These are phyloP conservation scores for Lathronympha strigana DNA, from an alignment of 2,888 invertebrate species.

Conservation along the genomic window DNA sequence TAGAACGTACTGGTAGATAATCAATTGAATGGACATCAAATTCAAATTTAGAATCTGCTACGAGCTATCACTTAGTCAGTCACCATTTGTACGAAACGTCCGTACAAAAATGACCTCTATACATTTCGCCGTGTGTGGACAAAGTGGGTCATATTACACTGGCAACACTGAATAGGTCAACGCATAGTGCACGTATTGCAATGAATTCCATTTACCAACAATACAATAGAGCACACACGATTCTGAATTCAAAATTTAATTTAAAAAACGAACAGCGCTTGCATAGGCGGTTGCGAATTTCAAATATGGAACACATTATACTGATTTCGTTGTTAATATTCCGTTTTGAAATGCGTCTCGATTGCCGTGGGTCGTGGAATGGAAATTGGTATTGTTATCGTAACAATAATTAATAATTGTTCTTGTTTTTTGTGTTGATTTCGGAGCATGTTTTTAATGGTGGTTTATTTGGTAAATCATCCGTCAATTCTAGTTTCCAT, in stretches of 20 bases:
- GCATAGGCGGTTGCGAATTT: slow-evolving; percentile 66
- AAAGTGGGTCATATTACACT: slow-evolving; percentile 40
- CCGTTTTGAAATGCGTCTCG: slow-evolving; percentile 79
- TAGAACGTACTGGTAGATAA: slow-evolving; percentile 8
- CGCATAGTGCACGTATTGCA: slow-evolving; percentile 59
- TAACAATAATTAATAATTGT: slow-evolving; percentile 56
- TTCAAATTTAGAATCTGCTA: slow-evolving; percentile 61
- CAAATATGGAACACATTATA: slow-evolving; percentile 76
- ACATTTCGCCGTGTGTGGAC: slow-evolving; percentile 21
- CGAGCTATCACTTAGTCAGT: slow-evolving; percentile 52
- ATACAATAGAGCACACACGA: slow-evolving; percentile 82
- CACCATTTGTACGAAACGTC: slow-evolving; percentile 25
- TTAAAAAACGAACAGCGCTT: slow-evolving; percentile 65
- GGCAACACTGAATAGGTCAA: slow-evolving; percentile 50
- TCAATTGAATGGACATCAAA: slow-evolving; percentile 16
- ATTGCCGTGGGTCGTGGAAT: slow-evolving; percentile 69
- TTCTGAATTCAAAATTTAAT: slow-evolving; percentile 77
- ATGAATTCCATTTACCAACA: slow-evolving; percentile 79
- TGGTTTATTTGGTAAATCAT: slow-evolving; percentile 34
- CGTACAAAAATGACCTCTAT: slow-evolving; percentile 20
- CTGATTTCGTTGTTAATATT: slow-evolving; percentile 75
- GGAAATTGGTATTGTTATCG: slow-evolving; percentile 51
- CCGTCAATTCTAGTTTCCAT: slow-evolving; percentile 35
- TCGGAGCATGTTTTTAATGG: slow-evolving; percentile 23
- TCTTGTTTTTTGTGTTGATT: slow-evolving; percentile 62